A percentile compares a stretch with the other conserved stretches of the same genome.
These are phyloP conservation scores for Dorcus parallelipipedus DNA, from an alignment of 2,888 invertebrate genomes.

Conservation along the genomic window DNA sequence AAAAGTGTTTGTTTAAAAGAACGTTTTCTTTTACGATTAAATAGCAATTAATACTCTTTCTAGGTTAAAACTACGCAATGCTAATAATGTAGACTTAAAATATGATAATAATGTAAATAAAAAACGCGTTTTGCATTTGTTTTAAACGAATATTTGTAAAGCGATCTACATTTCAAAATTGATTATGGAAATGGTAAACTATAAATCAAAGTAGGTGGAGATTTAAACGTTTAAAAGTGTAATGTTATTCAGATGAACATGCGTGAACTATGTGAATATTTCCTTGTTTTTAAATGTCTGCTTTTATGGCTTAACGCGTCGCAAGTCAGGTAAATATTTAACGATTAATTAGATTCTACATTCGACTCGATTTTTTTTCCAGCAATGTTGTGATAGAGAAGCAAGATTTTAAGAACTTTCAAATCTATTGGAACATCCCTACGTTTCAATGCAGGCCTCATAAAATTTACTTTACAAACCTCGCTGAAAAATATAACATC, in stretches of 20 bases:
- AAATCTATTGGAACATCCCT: constrained; percentile 74
- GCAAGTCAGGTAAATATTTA: constrained; percentile 2
- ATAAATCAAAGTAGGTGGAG: constrained; percentile 13
- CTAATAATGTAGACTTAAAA: constrained; percentile 11
- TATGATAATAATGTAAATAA: constrained; percentile 18
- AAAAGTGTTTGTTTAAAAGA: too few species aligned
- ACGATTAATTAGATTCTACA: background rate
- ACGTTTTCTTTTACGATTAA: too few species aligned
- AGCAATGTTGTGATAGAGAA: constrained; percentile 12
- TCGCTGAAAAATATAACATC: constrained; percentile 60
- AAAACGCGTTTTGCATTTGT: constrained; percentile 11
- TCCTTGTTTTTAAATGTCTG: background rate
- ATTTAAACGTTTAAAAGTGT: constrained; percentile 8
- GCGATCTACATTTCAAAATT: constrained; percentile 19
- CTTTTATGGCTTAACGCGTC: constrained; percentile 4
- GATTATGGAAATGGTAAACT: constrained; percentile 16
- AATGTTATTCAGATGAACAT: background rate
- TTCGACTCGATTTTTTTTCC: background rate
- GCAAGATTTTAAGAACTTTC: constrained; percentile 15
- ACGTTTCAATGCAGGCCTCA: constrained; percentile 68
- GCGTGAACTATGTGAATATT: background rate
- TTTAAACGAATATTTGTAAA: constrained; percentile 9
- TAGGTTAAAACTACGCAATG: background rate
- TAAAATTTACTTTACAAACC: constrained; percentile 57
- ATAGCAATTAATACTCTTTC: too few species aligned